These are phyloP conservation scores for Enteromius fasciolatus DNA, from an alignment of 2,797 vertebrate species.

Conservation along the genomic window DNA sequence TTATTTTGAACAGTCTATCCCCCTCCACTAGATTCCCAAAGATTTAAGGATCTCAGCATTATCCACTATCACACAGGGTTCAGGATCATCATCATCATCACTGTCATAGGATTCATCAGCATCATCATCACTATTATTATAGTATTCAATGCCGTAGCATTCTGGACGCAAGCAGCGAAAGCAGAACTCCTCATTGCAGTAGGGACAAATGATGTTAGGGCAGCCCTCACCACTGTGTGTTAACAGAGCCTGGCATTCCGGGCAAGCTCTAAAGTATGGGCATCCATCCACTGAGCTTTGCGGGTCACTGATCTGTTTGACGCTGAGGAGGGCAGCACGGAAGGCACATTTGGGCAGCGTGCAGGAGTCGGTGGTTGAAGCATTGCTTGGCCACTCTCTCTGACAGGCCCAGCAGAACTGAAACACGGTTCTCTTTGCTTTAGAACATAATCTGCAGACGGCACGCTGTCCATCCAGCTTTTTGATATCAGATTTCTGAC, in stretches of 20 bases:
- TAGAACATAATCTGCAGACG: constrained; percentile 50
- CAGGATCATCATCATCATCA: not conserved
- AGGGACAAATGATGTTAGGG: constrained; percentile 51
- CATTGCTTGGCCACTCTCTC: constrained; percentile 49
- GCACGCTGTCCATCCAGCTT: constrained; percentile 49
- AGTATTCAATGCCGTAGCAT: not conserved
- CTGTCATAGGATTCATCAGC: not conserved
- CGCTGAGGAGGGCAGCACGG: constrained; percentile 57
- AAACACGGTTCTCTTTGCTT: constrained; percentile 38
- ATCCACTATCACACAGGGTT: constrained; percentile 47
- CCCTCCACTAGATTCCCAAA: constrained; percentile 1
- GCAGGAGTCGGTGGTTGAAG: constrained; percentile 28
- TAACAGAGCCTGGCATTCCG: constrained; percentile 53
- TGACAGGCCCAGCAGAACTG: constrained; percentile 62
- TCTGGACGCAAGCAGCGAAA: constrained; percentile 55
- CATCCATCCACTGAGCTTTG: constrained; percentile 43
- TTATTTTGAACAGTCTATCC: not conserved
- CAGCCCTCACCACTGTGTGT: constrained; percentile 59
- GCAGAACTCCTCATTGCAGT: constrained; percentile 47
- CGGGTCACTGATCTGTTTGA: constrained; percentile 23
- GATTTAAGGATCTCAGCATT: constrained; percentile 42
- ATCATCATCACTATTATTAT: fast-evolving
- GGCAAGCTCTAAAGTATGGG: constrained; percentile 63
- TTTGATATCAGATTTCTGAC: not conserved
- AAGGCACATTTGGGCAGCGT: constrained; percentile 49